Evolutionary conservation across 53 echinoderm and acorn worm genomes (phyloP).

Genomic region (Crossaster papposus): DNA sequence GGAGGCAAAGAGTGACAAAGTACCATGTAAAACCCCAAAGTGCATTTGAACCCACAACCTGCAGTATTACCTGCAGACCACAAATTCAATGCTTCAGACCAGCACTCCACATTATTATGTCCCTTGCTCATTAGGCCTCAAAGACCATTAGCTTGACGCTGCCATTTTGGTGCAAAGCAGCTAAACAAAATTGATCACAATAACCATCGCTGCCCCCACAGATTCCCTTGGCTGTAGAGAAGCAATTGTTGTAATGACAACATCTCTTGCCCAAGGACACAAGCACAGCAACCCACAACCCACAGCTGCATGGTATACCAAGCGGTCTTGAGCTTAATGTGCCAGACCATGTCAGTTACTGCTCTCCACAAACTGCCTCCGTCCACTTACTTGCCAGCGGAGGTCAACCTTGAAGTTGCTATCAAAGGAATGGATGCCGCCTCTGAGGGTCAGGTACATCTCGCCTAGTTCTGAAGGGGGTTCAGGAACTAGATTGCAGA

Average conservation of each 20-base stretch:
- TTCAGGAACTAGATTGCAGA: conserved; percentile 48
- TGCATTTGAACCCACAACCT: too few species aligned
- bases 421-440: conserved; percentile 52
- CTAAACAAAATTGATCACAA: neutral
- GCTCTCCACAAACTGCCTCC: neutral
- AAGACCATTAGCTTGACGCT: too few species aligned
- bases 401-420: conserved; percentile 74
- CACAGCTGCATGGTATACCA: too few species aligned
- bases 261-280: neutral
- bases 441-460: conserved; percentile 66
- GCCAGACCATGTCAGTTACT: neutral
- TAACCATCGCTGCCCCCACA: neutral
- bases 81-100: too few species aligned
- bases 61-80: too few species aligned
- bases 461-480: conserved; percentile 51
- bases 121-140: too few species aligned
- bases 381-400: conserved; percentile 72
- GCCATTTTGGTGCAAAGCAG: too few species aligned
- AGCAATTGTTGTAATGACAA: neutral
- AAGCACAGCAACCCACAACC: neutral
- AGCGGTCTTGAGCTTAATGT: too few species aligned
- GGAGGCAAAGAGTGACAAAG: too few species aligned
- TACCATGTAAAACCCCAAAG: too few species aligned
- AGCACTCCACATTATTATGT: too few species aligned
- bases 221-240: neutral